Evolutionary conservation across 1,140 invertebrate species (phyloP).

Genomic region (Rhagoletis zephyria): DNA sequence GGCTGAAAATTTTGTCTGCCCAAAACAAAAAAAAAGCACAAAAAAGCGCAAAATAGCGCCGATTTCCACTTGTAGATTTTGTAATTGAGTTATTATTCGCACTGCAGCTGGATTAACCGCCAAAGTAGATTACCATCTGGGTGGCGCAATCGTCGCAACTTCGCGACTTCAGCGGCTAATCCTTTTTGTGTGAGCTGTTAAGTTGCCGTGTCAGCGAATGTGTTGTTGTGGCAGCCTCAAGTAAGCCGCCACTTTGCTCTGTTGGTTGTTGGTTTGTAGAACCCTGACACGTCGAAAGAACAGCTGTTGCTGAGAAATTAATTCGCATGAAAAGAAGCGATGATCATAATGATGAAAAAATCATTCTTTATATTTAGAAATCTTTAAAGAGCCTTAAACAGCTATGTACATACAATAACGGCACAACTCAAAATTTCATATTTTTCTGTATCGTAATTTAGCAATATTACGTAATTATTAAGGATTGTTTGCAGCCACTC

Average conservation of each 20-base stretch:
- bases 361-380: no score
- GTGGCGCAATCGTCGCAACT: not conserved
- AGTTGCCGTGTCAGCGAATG: not conserved
- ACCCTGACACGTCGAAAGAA: not conserved
- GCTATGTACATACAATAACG: no score
- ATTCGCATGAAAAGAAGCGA: not conserved
- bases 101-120: constrained; percentile 27
- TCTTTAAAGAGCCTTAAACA: no score
- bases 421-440: no score
- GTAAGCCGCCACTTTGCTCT: not conserved
- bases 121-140: constrained; percentile 21
- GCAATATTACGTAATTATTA: no score
- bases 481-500: no score
- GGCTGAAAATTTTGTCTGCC: not conserved
- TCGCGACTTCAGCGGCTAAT: not conserved
- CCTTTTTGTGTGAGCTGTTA: constrained; percentile 20
- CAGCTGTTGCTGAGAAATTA: not conserved
- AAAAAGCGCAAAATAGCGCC: not conserved
- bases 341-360: not conserved
- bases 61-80: constrained; percentile 47
- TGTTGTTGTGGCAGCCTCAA: constrained; percentile 25
- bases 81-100: constrained; percentile 50
- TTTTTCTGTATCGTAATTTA: no score
- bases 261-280: not conserved
- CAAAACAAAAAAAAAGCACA: not conserved